Conservation (phyloP, 1,140 invertebrate genomes). For the Cataglyphis hispanica region DNA sequence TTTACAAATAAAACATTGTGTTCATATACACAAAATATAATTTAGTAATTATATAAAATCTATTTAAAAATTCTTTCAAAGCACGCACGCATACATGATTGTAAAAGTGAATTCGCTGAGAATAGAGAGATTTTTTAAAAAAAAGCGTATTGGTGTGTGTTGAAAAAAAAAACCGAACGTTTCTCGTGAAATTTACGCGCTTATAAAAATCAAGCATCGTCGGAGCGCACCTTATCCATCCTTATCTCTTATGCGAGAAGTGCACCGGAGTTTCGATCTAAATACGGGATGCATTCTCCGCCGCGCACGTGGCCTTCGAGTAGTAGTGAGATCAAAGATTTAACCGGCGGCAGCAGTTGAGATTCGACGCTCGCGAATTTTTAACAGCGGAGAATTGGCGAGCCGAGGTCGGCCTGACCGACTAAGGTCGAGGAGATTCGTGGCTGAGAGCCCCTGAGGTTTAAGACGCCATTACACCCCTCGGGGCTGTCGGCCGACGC, state of each 20-base stretch:
- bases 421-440: conserved; percentile 13
- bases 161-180: conserved; percentile 60
- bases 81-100: background rate
- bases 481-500: conserved; percentile 82
- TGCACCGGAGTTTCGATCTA: conserved; percentile 29
- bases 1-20: background rate
- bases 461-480: conserved; percentile 87
- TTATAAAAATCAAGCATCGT: conserved; percentile 87
- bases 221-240: conserved; percentile 81
- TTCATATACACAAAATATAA: background rate
- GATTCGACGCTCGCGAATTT: conserved; percentile 71
- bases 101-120: background rate
- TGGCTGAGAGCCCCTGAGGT: conserved; percentile 83
- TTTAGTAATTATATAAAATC: background rate
- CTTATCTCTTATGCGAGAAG: conserved; percentile 64
- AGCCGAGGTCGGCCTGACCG: background rate
- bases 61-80: background rate
- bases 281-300: conserved; percentile 49
- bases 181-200: conserved; percentile 84
- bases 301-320: conserved; percentile 15
- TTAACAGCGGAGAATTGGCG: conserved; percentile 23
- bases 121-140: conserved; percentile 23
- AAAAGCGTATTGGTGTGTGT: background rate
- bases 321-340: conserved; percentile 64
- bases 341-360: conserved; percentile 54